Percentiles rank a stretch among this genome's conserved stretches.
phyloP scores from a whole-genome alignment of 2,888 invertebrate genomes.

The Drosophila algonquin region DNA sequence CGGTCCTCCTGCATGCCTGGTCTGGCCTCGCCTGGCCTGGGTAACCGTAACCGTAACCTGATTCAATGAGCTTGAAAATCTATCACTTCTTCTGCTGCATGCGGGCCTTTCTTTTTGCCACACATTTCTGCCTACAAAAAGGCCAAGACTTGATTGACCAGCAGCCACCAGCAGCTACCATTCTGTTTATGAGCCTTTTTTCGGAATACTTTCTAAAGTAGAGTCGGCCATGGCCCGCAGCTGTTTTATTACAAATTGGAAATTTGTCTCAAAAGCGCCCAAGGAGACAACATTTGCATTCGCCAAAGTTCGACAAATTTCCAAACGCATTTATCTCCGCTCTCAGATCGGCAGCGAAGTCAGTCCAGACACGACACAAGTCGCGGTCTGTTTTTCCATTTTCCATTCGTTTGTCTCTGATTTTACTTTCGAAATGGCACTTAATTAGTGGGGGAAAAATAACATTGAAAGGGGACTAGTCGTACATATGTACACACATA shows the following conservation, averaged over 20 bases:
- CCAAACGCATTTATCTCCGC: conserved; percentile 1
- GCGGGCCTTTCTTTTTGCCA: conserved; percentile 45
- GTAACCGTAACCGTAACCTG: conserved; percentile 70
- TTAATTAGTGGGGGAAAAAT: background rate
- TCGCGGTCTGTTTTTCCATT: background rate
- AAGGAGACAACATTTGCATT: conserved; percentile 10
- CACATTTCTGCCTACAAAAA: conserved; percentile 31
- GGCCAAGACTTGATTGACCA: conserved; percentile 42
- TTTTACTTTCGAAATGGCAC: background rate
- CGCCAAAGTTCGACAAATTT: background rate
- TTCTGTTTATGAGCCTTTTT: conserved; percentile 27
- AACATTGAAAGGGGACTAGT: background rate
- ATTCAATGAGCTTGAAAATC: conserved; percentile 67
- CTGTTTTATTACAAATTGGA: conserved; percentile 51
- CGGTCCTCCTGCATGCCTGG: conserved; percentile 33
- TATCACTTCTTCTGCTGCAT: conserved; percentile 52
- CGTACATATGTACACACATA: too few species aligned
- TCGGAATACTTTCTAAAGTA: conserved; percentile 47
- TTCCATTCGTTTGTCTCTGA: background rate
- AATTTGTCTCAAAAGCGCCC: conserved; percentile 28
- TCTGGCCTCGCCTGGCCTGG: too few species aligned
- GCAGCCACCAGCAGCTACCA: conserved; percentile 28
- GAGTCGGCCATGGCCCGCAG: conserved; percentile 16
- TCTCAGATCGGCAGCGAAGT: background rate
- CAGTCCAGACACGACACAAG: background rate